A percentile compares a stretch with the other conserved stretches of the same genome.
Conservation (phyloP, 1,140 invertebrate genomes). For the Wiebesia pumilae region DNA sequence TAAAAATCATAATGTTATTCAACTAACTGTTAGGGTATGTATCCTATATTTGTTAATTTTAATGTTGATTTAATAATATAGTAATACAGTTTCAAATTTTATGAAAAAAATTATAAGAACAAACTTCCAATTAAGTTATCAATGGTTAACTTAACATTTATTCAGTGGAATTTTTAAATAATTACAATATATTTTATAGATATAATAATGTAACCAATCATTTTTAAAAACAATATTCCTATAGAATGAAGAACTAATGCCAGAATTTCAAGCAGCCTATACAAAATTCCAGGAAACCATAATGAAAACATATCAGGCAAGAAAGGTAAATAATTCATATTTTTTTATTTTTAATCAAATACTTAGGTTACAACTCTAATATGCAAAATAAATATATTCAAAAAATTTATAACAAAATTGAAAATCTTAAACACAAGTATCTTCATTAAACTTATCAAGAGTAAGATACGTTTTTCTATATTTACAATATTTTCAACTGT, state of each 20-base stretch:
- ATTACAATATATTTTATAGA: no score
- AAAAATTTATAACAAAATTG: conserved; percentile 58
- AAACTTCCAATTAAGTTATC: no score
- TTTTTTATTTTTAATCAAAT: background rate
- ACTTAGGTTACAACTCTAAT: no score
- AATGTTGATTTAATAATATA: background rate
- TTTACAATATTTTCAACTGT: conserved; percentile 1
- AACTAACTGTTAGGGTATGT: conserved; percentile 57
- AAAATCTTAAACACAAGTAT: conserved; percentile 37
- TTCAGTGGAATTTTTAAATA: background rate
- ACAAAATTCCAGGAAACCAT: conserved; percentile 35
- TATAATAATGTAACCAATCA: no score
- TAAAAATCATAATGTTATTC: conserved; percentile 57
- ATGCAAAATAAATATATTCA: conserved; percentile 64
- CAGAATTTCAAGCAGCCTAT: conserved; percentile 35
- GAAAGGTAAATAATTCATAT: conserved; percentile 58
- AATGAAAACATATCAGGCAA: conserved; percentile 37
- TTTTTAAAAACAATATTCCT: background rate
- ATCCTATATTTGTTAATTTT: conserved; percentile 49
- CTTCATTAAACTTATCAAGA: conserved; percentile 6
- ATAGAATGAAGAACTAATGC: conserved; percentile 57
- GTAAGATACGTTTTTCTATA: conserved; percentile 20
- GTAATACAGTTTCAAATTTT: background rate
- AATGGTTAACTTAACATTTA: no score
- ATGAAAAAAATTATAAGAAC: background rate